A percentile compares a stretch with the other conserved stretches of the same genome.
Evolutionary conservation across 2,888 invertebrate genomes (phyloP).

Genomic region (Alviniconcha strummeri): DNA sequence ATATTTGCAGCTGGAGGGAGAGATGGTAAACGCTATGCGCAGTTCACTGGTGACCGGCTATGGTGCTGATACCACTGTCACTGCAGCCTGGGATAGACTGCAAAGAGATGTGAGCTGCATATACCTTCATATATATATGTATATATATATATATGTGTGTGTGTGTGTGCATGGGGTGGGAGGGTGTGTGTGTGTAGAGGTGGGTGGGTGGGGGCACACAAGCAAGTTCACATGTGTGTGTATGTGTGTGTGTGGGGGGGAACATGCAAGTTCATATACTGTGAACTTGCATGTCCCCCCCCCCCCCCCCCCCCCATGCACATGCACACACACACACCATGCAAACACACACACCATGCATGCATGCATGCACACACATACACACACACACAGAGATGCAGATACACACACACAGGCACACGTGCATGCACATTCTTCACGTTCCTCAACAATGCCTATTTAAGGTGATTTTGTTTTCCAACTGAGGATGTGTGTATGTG

Average conservation of each 20-base stretch:
- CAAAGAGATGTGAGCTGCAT: slow-evolving; percentile 81
- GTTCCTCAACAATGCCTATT: too few species aligned
- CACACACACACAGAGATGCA: background rate
- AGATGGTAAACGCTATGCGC: slow-evolving; percentile 84
- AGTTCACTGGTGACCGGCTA: slow-evolving; percentile 85
- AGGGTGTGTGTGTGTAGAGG: background rate
- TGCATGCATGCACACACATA: background rate
- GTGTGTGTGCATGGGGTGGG: background rate
- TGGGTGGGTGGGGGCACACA: too few species aligned
- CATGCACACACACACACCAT: too few species aligned
- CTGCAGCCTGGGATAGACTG: slow-evolving; percentile 86
- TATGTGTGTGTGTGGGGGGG: background rate
- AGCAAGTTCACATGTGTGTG: background rate
- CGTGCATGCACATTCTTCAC: background rate
- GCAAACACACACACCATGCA: too few species aligned
- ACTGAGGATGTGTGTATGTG: background rate
- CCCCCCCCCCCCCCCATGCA: too few species aligned
- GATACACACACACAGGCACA: background rate
- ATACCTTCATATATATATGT: background rate
- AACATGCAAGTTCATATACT: background rate
- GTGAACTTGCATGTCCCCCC: too few species aligned
- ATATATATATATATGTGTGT: background rate
- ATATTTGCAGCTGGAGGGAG: slow-evolving; percentile 75
- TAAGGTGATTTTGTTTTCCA: too few species aligned
- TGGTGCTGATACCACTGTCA: slow-evolving; percentile 81